These are phyloP conservation scores for Merodon equestris DNA, from an alignment of 2,888 invertebrate genomes.

Conservation along the genomic window DNA sequence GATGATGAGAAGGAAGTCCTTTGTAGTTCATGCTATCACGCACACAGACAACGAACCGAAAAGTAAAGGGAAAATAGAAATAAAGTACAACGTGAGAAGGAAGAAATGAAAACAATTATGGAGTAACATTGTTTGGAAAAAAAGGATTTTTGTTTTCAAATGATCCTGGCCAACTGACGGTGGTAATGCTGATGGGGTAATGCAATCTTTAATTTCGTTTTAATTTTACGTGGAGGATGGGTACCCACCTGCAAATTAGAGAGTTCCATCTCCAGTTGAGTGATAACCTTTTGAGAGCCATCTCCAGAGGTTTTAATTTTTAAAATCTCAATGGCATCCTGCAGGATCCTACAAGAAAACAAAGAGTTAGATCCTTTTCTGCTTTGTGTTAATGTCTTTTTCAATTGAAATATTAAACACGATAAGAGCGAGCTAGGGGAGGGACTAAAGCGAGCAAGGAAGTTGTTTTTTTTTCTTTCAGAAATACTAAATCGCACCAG, in stretches of 20 bases:
- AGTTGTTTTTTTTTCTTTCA: too few relatives aligned
- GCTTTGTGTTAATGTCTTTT: constrained; percentile 37
- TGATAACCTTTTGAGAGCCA: constrained; percentile 57
- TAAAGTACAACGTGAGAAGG: constrained; percentile 7
- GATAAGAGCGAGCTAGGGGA: too few relatives aligned
- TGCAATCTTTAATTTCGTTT: too few relatives aligned
- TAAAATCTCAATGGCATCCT: constrained; percentile 39
- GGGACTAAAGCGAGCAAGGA: not conserved
- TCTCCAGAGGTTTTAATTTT: constrained; percentile 53
- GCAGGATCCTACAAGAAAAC: constrained; percentile 28
- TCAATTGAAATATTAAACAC: constrained; percentile 23
- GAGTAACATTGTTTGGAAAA: constrained; percentile 48
- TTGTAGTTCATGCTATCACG: constrained; percentile 49
- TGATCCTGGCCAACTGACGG: not conserved
- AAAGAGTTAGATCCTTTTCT: not conserved
- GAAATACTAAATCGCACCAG: constrained; percentile 4
- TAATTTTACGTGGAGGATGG: too few relatives aligned
- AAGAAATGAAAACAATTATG: constrained; percentile 59
- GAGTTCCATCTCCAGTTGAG: constrained; percentile 59
- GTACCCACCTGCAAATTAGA: constrained; percentile 45
- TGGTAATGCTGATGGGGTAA: too few relatives aligned
- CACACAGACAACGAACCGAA: constrained; percentile 31
- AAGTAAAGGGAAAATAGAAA: not conserved
- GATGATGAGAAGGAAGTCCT: constrained; percentile 24
- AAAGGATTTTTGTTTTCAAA: constrained; percentile 19